Evolutionary conservation across 2,113 vertebrate species (phyloP).

Genomic region (Corythaixoides concolor): DNA sequence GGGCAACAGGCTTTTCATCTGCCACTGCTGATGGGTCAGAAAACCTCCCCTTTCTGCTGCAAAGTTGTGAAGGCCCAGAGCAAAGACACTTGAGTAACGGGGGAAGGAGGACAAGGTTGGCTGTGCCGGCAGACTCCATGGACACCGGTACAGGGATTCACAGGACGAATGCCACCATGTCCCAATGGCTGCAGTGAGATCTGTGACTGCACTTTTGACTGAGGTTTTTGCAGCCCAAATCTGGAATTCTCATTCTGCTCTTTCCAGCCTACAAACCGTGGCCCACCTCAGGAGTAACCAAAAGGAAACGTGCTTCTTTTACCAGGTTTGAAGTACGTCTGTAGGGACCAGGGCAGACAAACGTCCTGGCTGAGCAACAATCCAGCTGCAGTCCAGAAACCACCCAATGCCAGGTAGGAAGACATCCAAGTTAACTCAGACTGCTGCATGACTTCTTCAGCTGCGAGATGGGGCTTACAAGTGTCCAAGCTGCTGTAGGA

Average conservation of each 20-base stretch:
- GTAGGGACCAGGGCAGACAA: not conserved
- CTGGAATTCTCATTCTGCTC: not conserved
- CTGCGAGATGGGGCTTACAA: not conserved
- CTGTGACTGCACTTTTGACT: not conserved
- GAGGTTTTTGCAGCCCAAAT: not conserved
- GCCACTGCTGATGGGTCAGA: not conserved
- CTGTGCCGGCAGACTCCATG: not conserved
- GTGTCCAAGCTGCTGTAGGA: not conserved
- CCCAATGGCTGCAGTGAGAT: not conserved
- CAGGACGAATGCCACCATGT: accelerated
- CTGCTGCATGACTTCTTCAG: not conserved
- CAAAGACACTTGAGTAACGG: not conserved
- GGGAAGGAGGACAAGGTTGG: not conserved
- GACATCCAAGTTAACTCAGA: not conserved
- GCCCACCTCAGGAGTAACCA: not conserved
- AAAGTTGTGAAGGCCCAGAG: not conserved
- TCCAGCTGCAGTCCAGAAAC: not conserved
- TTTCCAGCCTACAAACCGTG: not conserved
- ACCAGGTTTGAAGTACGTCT: not conserved
- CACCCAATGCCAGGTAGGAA: not conserved
- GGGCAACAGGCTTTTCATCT: not conserved
- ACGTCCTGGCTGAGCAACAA: not conserved
- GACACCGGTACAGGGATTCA: not conserved
- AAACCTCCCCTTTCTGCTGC: not conserved
- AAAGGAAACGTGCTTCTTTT: not conserved